phyloP scores from a whole-genome alignment of 1,140 invertebrate genomes.

The Hyphantria cunea region DNA sequence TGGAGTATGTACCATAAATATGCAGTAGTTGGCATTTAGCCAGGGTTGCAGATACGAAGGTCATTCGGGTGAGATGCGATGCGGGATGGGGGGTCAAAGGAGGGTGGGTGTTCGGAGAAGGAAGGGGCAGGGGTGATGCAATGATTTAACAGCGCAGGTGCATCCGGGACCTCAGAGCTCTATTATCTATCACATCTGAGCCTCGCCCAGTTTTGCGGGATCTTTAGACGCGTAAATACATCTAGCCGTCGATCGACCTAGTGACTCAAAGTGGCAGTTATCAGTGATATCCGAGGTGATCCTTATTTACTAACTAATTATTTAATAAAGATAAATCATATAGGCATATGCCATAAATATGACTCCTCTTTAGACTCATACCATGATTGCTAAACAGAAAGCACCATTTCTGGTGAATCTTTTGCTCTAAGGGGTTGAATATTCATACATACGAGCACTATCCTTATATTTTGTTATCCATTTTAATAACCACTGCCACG shows the following conservation, averaged over 20 bases:
- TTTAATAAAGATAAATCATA: neutral
- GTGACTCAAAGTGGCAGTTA: conserved; percentile 11
- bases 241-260: conserved; percentile 2
- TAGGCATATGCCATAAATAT: no score
- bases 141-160: conserved; percentile 68
- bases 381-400: no score
- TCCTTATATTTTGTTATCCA: no score
- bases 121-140: conserved; percentile 26
- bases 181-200: conserved; percentile 7
- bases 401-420: no score
- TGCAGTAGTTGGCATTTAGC: conserved; percentile 64
- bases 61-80: conserved; percentile 40
- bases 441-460: no score
- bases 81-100: conserved; percentile 18
- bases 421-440: no score
- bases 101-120: neutral
- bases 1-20: conserved; percentile 37
- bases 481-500: no score
- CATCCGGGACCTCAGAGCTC: conserved; percentile 44
- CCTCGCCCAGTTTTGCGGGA: conserved; percentile 5
- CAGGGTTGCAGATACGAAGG: conserved; percentile 73
- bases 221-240: neutral
- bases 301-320: conserved; percentile 13
- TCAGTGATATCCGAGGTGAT: conserved; percentile 23
- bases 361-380: no score